Base-by-base conservation (phyloP, 2,113 vertebrate species). In the Toxostoma redivivum region DNA sequence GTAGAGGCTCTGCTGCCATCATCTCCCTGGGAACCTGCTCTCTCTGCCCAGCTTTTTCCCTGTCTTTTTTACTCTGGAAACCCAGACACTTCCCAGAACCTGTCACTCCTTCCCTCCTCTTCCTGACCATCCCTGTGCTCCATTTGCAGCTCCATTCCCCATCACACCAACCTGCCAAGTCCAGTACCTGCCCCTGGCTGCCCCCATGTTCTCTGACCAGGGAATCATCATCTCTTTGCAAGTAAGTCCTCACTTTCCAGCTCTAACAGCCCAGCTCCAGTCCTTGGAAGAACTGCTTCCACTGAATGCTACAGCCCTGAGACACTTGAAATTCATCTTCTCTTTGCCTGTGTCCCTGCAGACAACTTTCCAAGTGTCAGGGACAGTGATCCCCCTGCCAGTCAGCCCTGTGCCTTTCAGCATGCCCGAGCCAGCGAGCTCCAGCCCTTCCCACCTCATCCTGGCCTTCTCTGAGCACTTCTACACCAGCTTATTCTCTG, bases 101-200 rank as follows among this genome's bases (percentile, higher is more conserved):
- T 2, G 0, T 6, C 24, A 3, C 45, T 19, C 9, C 42, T 73
- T 27, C 13, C 60, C 21, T 61, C 33, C 57, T 50, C 19, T 8
- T 24, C 14, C 88, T 84, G 56, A 92, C 33, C 4, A 2, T 40
- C 44, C 40, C 58, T 76, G 61, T 76, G 65, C 70, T 90, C 6
- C 2, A 3, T 64, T 92, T 87, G 73, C 92, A 97, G 96, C 76
- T 24, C 94, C 23, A 15, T 86, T 94, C 88, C 95, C 95, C 3
- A 1, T 97, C 86, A 92, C 92, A 0, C 86, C 92, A 0, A 90
- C 24, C 60, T 97, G 95, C 35, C 94, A 92, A 66, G 23, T 86
- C 76, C 96, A 88, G 76, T 97, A 97, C 56, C 42, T 88, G 71
- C 96, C 96, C 4, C 86, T 97, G 92, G 96, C 96, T 64, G 88